Evolutionary conservation across 2,888 invertebrate genomes (phyloP).

Genomic region (Malacosoma neustria): DNA sequence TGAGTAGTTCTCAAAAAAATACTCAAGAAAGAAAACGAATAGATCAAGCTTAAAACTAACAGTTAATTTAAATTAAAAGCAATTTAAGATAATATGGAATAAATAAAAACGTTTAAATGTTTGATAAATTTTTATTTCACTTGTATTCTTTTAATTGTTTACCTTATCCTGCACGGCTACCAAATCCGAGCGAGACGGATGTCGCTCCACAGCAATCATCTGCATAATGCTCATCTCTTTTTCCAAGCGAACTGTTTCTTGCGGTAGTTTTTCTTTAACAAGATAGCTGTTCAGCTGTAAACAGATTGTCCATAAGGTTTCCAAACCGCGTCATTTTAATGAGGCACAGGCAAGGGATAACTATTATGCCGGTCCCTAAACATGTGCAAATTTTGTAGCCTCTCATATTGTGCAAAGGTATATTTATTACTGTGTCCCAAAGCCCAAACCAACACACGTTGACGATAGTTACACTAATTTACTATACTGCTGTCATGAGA

Average conservation of each 20-base stretch:
- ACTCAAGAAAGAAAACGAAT: too few species aligned
- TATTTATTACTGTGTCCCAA: slow-evolving; percentile 7
- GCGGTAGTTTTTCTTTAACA: slow-evolving; percentile 85
- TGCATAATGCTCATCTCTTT: slow-evolving; percentile 81
- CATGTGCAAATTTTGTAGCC: background rate
- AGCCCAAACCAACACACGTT: background rate
- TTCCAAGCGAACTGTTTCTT: slow-evolving; percentile 78
- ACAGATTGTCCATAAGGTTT: background rate
- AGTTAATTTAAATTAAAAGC: too few species aligned
- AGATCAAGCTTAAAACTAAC: too few species aligned
- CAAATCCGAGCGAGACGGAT: slow-evolving; percentile 78
- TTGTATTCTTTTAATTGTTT: too few species aligned
- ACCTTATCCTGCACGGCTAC: slow-evolving; percentile 78
- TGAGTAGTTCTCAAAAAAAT: too few species aligned
- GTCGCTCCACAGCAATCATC: slow-evolving; percentile 78
- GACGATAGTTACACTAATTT: background rate
- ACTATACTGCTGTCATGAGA: too few species aligned
- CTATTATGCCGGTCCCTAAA: slow-evolving; percentile 3
- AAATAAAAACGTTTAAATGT: too few species aligned
- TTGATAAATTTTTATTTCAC: too few species aligned
- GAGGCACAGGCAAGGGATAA: background rate
- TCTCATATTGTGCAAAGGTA: slow-evolving; percentile 2
- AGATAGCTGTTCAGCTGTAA: slow-evolving; percentile 79
- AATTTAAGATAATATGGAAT: too few species aligned
- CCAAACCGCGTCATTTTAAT: background rate